Percentiles rank a stretch among this genome's conserved stretches.
Evolutionary conservation across 1,140 invertebrate genomes (phyloP).

Genomic region (Ptiloglossa arizonensis): DNA sequence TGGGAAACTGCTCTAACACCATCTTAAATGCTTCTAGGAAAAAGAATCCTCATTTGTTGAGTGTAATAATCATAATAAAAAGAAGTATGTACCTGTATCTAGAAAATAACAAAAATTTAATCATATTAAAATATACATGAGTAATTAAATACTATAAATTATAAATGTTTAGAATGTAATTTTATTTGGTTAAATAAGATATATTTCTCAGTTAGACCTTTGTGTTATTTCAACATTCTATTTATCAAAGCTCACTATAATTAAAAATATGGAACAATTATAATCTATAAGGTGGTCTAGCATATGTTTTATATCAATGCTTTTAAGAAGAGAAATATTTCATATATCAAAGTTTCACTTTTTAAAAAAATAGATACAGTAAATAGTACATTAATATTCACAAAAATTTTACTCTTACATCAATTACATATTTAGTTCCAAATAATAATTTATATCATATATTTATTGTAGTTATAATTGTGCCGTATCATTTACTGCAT

Average conservation of each 20-base stretch:
- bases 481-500: not conserved
- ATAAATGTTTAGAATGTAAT: not conserved
- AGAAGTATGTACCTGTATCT: not conserved
- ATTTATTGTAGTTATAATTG: not conserved
- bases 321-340: not conserved
- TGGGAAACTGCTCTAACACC: slow-evolving; percentile 39
- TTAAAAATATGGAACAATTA: not conserved
- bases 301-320: not conserved
- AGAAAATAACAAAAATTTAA: not conserved
- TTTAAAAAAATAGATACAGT: not conserved
- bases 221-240: not conserved
- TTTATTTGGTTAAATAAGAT: not conserved
- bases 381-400: not conserved
- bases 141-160: not conserved
- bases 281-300: not conserved
- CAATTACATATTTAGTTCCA: not conserved
- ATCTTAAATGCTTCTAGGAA: slow-evolving; percentile 7
- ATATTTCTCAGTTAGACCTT: not conserved
- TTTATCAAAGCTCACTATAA: not conserved
- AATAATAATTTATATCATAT: not conserved
- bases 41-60: not conserved
- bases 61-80: not conserved
- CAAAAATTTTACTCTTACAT: not conserved
- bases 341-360: slow-evolving; percentile 4
- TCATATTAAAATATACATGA: not conserved